Conservation (phyloP, 2,797 vertebrate species). For the Phrynocephalus forsythii region DNA sequence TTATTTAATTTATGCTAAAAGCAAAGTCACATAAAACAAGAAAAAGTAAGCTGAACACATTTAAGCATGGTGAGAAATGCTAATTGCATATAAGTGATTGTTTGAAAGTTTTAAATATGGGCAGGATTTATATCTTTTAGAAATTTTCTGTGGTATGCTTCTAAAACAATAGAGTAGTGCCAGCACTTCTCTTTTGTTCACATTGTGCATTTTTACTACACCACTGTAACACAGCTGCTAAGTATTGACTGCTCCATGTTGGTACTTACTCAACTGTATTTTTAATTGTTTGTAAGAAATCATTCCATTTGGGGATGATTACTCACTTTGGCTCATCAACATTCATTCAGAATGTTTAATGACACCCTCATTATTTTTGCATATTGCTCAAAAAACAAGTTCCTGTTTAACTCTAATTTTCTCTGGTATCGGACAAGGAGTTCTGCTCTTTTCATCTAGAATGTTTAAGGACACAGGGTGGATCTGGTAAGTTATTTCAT, state of each 20-base stretch:
- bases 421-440: background rate
- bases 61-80: constrained; percentile 23
- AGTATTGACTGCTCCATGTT: constrained; percentile 62
- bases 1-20: background rate
- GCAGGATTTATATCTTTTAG: constrained; percentile 44
- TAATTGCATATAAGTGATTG: background rate
- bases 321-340: constrained; percentile 70
- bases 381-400: constrained; percentile 40
- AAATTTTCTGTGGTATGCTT: constrained; percentile 26
- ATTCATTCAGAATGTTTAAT: constrained; percentile 69
- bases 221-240: constrained; percentile 47
- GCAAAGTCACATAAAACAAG: background rate
- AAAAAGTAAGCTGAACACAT: background rate
- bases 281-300: constrained; percentile 67
- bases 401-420: constrained; percentile 33
- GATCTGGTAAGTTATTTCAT: background rate
- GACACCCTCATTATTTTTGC: constrained; percentile 48
- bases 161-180: constrained; percentile 41
- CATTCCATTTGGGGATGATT: constrained; percentile 71
- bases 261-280: constrained; percentile 67
- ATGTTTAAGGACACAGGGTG: background rate
- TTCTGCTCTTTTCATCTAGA: constrained; percentile 15
- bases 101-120: constrained; percentile 36
- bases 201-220: constrained; percentile 57
- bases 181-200: constrained; percentile 56